Evolutionary conservation across 2,888 invertebrate genomes (phyloP).

Genomic region (Xylophagus ater): DNA sequence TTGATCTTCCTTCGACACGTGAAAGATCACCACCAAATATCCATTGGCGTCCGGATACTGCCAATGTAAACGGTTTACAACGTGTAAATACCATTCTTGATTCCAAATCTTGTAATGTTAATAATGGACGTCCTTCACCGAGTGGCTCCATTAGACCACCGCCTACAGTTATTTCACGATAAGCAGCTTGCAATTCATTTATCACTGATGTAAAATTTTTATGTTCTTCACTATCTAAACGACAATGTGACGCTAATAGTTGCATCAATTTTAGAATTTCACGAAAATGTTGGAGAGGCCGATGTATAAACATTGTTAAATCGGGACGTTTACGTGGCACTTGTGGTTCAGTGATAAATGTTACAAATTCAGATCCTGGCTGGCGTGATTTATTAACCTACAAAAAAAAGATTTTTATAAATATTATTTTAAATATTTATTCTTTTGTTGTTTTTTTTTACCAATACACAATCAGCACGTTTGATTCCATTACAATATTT

Average conservation of each 20-base stretch:
- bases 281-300: constrained; percentile 72
- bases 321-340: constrained; percentile 74
- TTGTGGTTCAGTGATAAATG: constrained; percentile 68
- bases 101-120: constrained; percentile 75
- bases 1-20: constrained; percentile 68
- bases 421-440: background rate
- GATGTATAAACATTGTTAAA: constrained; percentile 71
- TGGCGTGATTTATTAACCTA: constrained; percentile 60
- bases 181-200: constrained; percentile 47
- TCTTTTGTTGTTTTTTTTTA: constrained; percentile 27
- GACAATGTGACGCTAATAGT: constrained; percentile 40
- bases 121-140: constrained; percentile 67
- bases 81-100: constrained; percentile 81
- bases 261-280: constrained; percentile 50
- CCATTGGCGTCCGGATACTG: constrained; percentile 77
- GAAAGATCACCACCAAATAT: constrained; percentile 79
- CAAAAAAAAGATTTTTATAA: background rate
- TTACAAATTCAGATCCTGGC: constrained; percentile 65
- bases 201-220: constrained; percentile 38
- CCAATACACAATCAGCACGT: constrained; percentile 74
- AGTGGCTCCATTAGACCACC: constrained; percentile 78
- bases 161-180: constrained; percentile 72
- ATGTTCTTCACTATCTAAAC: constrained; percentile 38
- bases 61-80: constrained; percentile 79
- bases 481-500: constrained; percentile 76